Conservation (phyloP, 2,888 invertebrate genomes). For the Cacoxenus indagator region DNA sequence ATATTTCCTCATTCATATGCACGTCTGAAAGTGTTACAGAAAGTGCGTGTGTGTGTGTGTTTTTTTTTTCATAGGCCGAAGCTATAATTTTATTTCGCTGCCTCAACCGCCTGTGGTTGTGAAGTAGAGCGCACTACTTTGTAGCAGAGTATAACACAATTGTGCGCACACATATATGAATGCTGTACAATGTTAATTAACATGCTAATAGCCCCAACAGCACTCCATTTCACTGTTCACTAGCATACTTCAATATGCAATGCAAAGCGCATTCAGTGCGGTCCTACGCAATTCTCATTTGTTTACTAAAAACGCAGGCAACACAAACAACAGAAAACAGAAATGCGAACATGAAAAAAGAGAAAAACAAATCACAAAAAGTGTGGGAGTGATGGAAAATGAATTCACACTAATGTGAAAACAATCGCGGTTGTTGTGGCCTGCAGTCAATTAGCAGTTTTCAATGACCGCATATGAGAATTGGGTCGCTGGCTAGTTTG, state of each 20-base stretch:
- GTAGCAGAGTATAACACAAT: too few relatives aligned
- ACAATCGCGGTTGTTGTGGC: slow-evolving; percentile 60
- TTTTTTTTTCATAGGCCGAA: too few relatives aligned
- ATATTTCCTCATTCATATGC: too few relatives aligned
- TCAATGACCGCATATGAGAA: neutral
- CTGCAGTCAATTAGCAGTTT: slow-evolving; percentile 56
- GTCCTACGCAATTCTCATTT: slow-evolving; percentile 1
- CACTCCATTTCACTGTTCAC: slow-evolving; percentile 49
- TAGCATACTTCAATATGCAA: neutral
- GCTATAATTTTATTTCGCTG: slow-evolving; percentile 8
- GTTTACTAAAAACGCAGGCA: slow-evolving; percentile 2
- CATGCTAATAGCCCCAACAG: slow-evolving; percentile 49
- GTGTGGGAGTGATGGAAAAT: slow-evolving; percentile 25
- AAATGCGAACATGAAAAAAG: neutral
- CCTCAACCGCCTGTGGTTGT: slow-evolving; percentile 4
- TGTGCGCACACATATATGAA: slow-evolving; percentile 24
- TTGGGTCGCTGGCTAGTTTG: neutral
- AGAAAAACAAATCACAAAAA: neutral
- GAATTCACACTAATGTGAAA: slow-evolving; percentile 59
- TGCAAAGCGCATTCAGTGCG: neutral
- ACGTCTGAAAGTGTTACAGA: too few relatives aligned
- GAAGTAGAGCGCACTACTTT: slow-evolving; percentile 43
- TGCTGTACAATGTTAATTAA: slow-evolving; percentile 49
- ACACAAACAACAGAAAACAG: neutral
- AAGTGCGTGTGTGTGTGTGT: too few relatives aligned